Conservation (phyloP, 2,797 vertebrate species). For the Phrynocephalus guinanensis region DNA sequence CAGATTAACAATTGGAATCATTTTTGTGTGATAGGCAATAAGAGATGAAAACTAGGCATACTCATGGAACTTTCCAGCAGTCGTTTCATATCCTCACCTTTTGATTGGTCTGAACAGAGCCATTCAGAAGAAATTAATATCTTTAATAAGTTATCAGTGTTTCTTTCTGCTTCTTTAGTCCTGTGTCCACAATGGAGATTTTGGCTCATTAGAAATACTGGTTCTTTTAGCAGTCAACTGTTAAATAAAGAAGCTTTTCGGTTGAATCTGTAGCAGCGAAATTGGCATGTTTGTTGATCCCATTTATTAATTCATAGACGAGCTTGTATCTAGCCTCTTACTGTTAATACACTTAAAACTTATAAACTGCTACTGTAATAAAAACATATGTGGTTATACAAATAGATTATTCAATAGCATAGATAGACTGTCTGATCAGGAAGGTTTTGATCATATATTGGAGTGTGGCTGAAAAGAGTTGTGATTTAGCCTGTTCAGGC, state of each 20-base stretch:
- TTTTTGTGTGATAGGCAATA: background rate
- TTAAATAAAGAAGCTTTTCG: background rate
- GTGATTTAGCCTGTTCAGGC: too few relatives aligned
- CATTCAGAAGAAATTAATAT: too few relatives aligned
- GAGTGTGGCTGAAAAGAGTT: too few relatives aligned
- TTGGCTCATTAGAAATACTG: background rate
- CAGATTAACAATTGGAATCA: background rate
- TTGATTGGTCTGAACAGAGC: background rate
- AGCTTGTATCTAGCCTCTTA: too few relatives aligned
- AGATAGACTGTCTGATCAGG: too few relatives aligned
- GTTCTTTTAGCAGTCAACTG: background rate
- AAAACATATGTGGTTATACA: too few relatives aligned
- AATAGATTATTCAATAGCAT: too few relatives aligned
- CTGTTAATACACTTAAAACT: too few relatives aligned
- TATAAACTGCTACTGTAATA: too few relatives aligned
- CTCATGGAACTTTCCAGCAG: too few relatives aligned
- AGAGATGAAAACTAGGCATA: background rate
- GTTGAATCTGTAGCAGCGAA: background rate
- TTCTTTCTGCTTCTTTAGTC: background rate
- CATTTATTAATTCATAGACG: too few relatives aligned
- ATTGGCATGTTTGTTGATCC: background rate
- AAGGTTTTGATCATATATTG: too few relatives aligned
- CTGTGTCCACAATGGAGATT: background rate
- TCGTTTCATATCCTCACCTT: background rate
- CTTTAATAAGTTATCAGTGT: background rate